Percentiles rank a stretch among this genome's conserved stretches.
Evolutionary conservation across 2,888 invertebrate genomes (phyloP).

Genomic region (Scaptomyza cyrtandrae): DNA sequence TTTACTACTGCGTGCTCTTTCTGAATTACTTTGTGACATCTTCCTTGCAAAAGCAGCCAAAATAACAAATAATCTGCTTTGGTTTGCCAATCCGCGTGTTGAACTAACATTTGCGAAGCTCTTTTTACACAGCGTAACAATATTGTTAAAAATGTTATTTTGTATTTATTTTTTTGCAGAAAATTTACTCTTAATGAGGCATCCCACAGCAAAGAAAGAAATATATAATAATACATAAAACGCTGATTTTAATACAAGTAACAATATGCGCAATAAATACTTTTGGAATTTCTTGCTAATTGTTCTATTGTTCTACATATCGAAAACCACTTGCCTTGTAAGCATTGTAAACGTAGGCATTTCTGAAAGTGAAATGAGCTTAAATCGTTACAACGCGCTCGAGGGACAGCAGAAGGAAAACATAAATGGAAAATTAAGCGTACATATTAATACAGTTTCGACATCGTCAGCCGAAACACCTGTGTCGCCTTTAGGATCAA

Average conservation of each 20-base stretch:
- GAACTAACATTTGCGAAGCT: too few relatives aligned
- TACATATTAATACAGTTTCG: constrained; percentile 16
- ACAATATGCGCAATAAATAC: constrained; percentile 40
- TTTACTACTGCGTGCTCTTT: too few relatives aligned
- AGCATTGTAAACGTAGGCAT: constrained; percentile 10
- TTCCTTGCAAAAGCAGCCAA: too few relatives aligned
- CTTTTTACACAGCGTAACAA: too few relatives aligned
- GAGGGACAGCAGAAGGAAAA: constrained; percentile 20
- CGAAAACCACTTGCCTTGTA: constrained; percentile 9
- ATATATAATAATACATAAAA: neutral
- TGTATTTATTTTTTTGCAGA: neutral
- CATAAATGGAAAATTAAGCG: constrained; percentile 17
- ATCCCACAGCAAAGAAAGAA: neutral
- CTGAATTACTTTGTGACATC: too few relatives aligned
- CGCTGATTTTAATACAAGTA: neutral
- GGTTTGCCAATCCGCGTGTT: too few relatives aligned
- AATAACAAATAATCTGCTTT: too few relatives aligned
- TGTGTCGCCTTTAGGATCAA: constrained; percentile 8
- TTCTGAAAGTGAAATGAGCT: constrained; percentile 13
- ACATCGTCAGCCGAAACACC: constrained; percentile 10
- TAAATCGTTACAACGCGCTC: constrained; percentile 23
- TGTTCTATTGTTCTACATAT: constrained; percentile 35
- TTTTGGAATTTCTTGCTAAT: constrained; percentile 44
- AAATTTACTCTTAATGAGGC: neutral
- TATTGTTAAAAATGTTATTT: too few relatives aligned